These are phyloP conservation scores for Zaprionus capensis DNA, from an alignment of 1,140 invertebrate species.

Conservation along the genomic window DNA sequence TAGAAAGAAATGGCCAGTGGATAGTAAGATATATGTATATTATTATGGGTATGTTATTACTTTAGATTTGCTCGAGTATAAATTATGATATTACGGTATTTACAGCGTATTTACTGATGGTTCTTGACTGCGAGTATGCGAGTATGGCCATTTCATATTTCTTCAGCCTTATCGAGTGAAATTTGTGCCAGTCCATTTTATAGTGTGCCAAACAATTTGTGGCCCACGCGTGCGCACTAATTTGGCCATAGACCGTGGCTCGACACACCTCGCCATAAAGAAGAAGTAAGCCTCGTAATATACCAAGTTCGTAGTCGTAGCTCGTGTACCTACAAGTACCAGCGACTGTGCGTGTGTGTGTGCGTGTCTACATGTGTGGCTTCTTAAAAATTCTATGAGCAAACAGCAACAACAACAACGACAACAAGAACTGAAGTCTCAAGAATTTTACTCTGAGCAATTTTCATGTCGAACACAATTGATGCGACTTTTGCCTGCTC, in stretches of 20 bases:
- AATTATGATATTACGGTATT: neutral
- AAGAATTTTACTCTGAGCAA: slow-evolving; percentile 61
- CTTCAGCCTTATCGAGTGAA: slow-evolving; percentile 49
- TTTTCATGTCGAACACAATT: slow-evolving; percentile 79
- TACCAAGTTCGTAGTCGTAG: neutral
- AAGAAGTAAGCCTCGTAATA: slow-evolving; percentile 6
- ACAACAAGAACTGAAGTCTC: slow-evolving; percentile 30
- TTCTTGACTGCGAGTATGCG: slow-evolving; percentile 1
- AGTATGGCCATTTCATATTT: slow-evolving; percentile 42
- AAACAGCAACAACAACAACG: slow-evolving; percentile 53
- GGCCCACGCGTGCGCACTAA: slow-evolving; percentile 59
- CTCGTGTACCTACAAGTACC: neutral
- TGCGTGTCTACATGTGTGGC: slow-evolving; percentile 60
- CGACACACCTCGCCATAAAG: slow-evolving; percentile 41
- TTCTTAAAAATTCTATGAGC: slow-evolving; percentile 72
- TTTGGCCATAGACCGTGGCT: slow-evolving; percentile 51
- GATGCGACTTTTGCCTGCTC: slow-evolving; percentile 55
- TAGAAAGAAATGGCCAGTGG: neutral
- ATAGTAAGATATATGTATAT: neutral
- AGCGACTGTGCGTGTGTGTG: neutral
- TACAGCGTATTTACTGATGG: neutral
- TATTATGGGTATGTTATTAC: neutral
- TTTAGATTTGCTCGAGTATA: neutral
- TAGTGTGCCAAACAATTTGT: slow-evolving; percentile 46
- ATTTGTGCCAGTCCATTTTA: slow-evolving; percentile 62